Evolutionary conservation across 1,140 invertebrate genomes (phyloP), one percentile per base, ranked within the genome.

Genomic region (Thaumetopoea pityocampa): DNA sequence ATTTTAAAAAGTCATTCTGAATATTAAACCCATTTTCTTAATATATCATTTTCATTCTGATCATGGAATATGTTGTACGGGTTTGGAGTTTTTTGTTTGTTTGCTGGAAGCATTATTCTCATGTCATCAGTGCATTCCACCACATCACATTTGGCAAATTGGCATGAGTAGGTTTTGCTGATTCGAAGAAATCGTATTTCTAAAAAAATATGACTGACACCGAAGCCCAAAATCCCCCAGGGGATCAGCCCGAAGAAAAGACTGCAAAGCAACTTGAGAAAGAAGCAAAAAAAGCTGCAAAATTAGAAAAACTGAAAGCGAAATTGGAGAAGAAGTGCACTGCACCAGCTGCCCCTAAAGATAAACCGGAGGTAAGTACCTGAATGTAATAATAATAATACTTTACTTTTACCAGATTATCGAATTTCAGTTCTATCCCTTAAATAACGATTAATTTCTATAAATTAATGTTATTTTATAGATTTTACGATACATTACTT

Each of bases 261-360:
- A 92, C 93, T 8, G 93, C 93, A 0, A 96, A 96, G 72, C 94
- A 97, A 68, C 73, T 96, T 19, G 93, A 96, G 72, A 97, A 96
- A 70, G 95, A 97, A 81, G 93, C 93, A 0, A 93, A 95, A 47
- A 96, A 95, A 66, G 89, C 91, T 20, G 95, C 94, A 0, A 97
- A 97, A 71, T 86, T 96, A 43, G 95, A 95, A 51, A 98, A 98
- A 83, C 92, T 98, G 24, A 93, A 96, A 71, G 93, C 94, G 36
- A 98, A 98, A 70, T 87, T 96, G 67, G 92, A 95, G 26, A 96
- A 96, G 67, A 93, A 94, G 67, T 87, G 85, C 20, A 48, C 74
- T 41, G 74, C 83, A 33, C 81, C 88, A 59, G 69, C 76, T 51
- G 56, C 68, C 32, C 66, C 63, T 2, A 91, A 92, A 73, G 90